Percentiles rank a stretch among this genome's conserved stretches.
Conservation (phyloP, 2,797 vertebrate species). For the Mus minutoides region DNA sequence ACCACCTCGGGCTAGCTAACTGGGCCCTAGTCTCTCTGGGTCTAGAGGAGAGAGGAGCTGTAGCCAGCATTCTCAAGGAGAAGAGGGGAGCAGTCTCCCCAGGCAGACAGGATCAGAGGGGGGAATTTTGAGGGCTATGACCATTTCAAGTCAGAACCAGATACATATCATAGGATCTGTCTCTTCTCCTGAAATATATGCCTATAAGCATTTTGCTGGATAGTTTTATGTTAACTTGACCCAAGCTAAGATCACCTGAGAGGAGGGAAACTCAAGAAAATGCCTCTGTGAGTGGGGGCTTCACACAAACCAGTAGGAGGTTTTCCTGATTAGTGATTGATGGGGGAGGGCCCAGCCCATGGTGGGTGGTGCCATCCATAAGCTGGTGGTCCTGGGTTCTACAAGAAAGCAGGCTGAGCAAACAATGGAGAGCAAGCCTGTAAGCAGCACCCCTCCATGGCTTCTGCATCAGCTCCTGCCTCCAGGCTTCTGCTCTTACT, state of each 20-base stretch:
- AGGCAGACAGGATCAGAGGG: neutral
- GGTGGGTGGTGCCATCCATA: neutral
- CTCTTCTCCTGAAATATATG: neutral
- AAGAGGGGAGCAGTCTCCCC: neutral
- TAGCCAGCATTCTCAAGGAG: neutral
- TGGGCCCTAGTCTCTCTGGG: neutral
- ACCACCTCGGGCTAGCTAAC: neutral
- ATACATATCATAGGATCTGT: neutral
- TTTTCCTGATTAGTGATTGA: neutral
- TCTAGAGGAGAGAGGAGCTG: neutral
- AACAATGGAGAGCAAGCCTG: neutral
- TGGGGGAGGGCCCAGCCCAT: no score
- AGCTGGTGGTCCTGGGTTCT: neutral
- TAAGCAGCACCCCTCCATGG: neutral
- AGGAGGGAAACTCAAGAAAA: neutral
- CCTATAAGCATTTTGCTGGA: neutral
- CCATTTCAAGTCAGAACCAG: neutral
- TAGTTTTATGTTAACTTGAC: neutral
- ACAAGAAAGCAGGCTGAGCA: neutral
- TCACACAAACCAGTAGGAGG: neutral
- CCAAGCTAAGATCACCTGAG: neutral
- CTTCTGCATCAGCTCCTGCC: neutral
- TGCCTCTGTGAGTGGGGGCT: neutral
- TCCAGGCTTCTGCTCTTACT: neutral
- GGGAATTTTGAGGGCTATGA: neutral